Percentiles rank a stretch among this genome's conserved stretches.
Evolutionary conservation across 2,113 vertebrate species (phyloP).

Genomic region (Cygnus atratus): DNA sequence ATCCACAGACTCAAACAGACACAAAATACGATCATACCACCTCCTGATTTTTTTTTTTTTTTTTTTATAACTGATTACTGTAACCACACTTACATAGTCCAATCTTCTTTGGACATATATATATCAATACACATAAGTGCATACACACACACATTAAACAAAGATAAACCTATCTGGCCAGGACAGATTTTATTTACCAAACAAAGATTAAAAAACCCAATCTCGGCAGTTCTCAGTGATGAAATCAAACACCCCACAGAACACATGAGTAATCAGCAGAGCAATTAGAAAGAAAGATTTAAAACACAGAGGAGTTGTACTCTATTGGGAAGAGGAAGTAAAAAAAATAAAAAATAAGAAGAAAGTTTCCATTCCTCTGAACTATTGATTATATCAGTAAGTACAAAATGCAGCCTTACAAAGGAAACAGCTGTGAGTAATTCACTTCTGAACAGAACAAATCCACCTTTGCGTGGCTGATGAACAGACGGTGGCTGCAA

Average conservation of each 20-base stretch:
- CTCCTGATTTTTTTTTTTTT: not conserved
- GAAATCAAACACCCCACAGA: not conserved
- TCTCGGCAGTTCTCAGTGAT: not conserved
- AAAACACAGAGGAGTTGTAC: not conserved
- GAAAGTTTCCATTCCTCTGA: not conserved
- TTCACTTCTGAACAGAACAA: not conserved
- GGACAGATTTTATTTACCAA: not conserved
- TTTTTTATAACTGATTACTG: not conserved
- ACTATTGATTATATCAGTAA: not conserved
- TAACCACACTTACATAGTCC: not conserved
- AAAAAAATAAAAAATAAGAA: not conserved
- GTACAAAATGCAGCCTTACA: not conserved
- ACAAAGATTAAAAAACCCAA: not conserved
- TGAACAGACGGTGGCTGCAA: not conserved
- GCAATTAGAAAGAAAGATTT: not conserved
- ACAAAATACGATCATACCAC: not conserved
- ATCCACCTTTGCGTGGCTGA: accelerated
- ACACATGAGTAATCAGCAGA: not conserved
- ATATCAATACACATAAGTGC: not conserved
- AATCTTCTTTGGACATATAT: not conserved
- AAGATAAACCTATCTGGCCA: not conserved
- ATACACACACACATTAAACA: not conserved
- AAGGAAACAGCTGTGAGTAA: not conserved
- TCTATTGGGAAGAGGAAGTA: not conserved
- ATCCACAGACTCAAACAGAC: not conserved